Base-by-base conservation (phyloP, 2,888 invertebrate species). In the Auanema freiburgensis region DNA sequence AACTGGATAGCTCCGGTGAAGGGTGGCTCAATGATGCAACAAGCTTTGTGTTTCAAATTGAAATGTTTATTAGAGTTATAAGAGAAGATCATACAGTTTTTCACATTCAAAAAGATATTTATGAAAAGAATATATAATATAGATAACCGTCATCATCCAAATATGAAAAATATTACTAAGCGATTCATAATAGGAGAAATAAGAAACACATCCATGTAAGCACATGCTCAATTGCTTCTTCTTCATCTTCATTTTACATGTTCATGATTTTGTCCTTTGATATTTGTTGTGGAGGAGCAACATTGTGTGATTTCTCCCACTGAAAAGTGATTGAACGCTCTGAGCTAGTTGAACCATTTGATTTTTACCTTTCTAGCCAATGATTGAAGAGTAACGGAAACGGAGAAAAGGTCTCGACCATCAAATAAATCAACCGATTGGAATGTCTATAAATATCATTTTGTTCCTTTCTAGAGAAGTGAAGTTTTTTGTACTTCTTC, bases 361-460 rank as follows among this genome's bases (percentile, higher is more conserved):
- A 49, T 33, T 62, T 67, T 63, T 58, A 79, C 79, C 44, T 70
- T 72, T 65, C 81, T 71, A 44, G 79, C 81, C 55, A 81, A 70
- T 21, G 77, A 74, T 21, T 79, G 75, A 24, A 81, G 72, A 43
- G 79, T 80, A 41, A 81, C 72, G 54, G 70, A 73, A 54, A 96
- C 96, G 33, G 94, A 92, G 86, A 93, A 92, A 69, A 97, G 89
- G 84, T 97, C 97, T 87, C 93, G 92, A 82, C 91, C 88, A 86
- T 97, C 97, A 92, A 94, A 96, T 54, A 97, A 88, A 85, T 97
- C 97, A 1, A 95, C 94, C 5, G 94, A 95, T 86, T 96, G 95
- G 90, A 96, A 97, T 51, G 92, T 91, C 87, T 68, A 62, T 16
- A 68, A 33, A 33, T 33, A 33, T 33, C 3, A 8, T 33, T 33